A percentile compares a stretch with the other conserved stretches of the same genome.
Conservation (phyloP, 2,888 invertebrate species). For the Suillia variegata region DNA sequence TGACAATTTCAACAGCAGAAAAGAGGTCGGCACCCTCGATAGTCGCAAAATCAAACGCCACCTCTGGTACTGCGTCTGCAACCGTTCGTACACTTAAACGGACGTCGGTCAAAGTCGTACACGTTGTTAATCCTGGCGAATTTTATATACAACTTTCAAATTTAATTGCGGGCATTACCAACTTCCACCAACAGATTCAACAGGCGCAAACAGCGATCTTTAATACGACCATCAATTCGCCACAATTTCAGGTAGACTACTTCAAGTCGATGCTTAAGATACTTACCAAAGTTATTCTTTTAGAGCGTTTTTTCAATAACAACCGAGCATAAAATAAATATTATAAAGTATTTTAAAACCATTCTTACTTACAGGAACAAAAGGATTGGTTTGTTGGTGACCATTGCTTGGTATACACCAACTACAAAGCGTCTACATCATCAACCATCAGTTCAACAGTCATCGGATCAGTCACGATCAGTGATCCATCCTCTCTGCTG, state of each 20-base stretch:
- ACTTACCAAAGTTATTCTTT: too few species aligned
- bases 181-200: conserved; percentile 66
- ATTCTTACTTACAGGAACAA: conserved; percentile 6
- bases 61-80: background rate
- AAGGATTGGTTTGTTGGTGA: conserved; percentile 64
- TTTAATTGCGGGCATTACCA: conserved; percentile 61
- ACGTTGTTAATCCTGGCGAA: conserved; percentile 65
- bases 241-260: too few species aligned
- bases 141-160: conserved; percentile 67
- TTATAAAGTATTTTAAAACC: too few species aligned
- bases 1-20: background rate
- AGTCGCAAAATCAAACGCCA: background rate
- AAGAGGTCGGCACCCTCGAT: conserved; percentile 1
- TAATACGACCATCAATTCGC: too few species aligned
- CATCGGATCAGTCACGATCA: background rate
- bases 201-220: too few species aligned
- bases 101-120: conserved; percentile 58
- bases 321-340: too few species aligned
- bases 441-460: too few species aligned
- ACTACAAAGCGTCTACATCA: conserved; percentile 50
- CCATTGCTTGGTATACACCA: conserved; percentile 62
- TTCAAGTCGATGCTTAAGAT: too few species aligned
- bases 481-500: background rate
- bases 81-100: conserved; percentile 28
- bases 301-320: too few species aligned